Evolutionary conservation across 2,113 vertebrate species (phyloP).

Genomic region (Plecotus auritus): DNA sequence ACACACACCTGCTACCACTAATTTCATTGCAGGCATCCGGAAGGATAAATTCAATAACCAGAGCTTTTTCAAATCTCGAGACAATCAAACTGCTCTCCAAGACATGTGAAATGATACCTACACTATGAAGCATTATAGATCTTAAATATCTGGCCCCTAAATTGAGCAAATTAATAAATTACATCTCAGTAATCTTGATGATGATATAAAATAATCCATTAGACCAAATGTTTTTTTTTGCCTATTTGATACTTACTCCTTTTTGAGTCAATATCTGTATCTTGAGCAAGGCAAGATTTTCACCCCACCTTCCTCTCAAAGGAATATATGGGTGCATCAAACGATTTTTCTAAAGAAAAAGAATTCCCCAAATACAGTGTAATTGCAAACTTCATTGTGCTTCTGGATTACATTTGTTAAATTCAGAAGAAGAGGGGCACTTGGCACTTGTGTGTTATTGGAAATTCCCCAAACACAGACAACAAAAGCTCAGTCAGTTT

Average conservation of each 20-base stretch:
- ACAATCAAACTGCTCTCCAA: background rate
- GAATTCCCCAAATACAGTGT: slow-evolving; percentile 28
- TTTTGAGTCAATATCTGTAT: background rate
- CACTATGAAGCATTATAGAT: background rate
- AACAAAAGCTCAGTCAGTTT: slow-evolving; percentile 83
- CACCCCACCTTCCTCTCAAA: background rate
- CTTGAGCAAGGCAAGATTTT: background rate
- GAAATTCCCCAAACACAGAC: slow-evolving; percentile 83
- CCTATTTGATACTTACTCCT: background rate
- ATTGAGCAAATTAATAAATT: slow-evolving; percentile 4
- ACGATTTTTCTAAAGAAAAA: slow-evolving; percentile 59
- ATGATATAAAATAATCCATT: background rate
- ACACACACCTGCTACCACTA: background rate
- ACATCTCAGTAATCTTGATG: background rate
- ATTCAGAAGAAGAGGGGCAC: slow-evolving; percentile 75
- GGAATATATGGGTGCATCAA: background rate
- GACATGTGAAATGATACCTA: background rate
- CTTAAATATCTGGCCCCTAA: background rate
- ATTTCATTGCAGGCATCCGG: background rate
- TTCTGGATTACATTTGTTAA: slow-evolving; percentile 76
- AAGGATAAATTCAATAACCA: slow-evolving; percentile 28
- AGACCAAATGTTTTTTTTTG: background rate
- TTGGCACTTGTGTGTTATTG: slow-evolving; percentile 80
- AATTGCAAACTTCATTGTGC: slow-evolving; percentile 67
- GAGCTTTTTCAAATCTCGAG: background rate